phyloP scores from a whole-genome alignment of 1,140 invertebrate species.

The Elymnias hypermnestra region DNA sequence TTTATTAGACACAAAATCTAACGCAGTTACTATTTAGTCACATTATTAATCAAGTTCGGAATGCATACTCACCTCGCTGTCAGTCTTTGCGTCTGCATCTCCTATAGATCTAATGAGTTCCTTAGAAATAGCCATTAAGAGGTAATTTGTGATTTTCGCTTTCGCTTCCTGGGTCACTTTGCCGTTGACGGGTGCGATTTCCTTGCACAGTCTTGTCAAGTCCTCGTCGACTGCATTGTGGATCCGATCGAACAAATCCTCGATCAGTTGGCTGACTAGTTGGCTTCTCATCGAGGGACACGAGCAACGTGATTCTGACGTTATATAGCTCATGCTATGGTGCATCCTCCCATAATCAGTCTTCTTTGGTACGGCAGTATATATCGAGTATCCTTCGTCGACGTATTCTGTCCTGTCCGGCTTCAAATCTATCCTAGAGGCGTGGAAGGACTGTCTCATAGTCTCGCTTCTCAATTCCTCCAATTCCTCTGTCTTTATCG shows the following conservation, averaged over 20 bases:
- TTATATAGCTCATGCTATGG: slow-evolving; percentile 65
- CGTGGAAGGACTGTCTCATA: slow-evolving; percentile 56
- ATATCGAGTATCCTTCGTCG: slow-evolving; percentile 62
- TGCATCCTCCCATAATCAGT: slow-evolving; percentile 65
- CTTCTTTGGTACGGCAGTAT: slow-evolving; percentile 64
- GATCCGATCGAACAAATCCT: slow-evolving; percentile 63
- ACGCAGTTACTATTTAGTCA: slow-evolving; percentile 49
- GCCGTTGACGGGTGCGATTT: slow-evolving; percentile 44
- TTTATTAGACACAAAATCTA: slow-evolving; percentile 35
- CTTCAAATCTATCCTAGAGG: slow-evolving; percentile 56
- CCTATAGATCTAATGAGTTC: slow-evolving; percentile 69
- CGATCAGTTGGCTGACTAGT: slow-evolving; percentile 62
- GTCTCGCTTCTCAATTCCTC: slow-evolving; percentile 65
- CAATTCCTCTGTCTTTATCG: slow-evolving; percentile 70
- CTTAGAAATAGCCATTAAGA: slow-evolving; percentile 70
- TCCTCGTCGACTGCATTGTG: slow-evolving; percentile 62
- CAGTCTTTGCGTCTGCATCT: slow-evolving; percentile 68
- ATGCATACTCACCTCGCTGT: slow-evolving; percentile 63
- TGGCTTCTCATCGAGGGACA: slow-evolving; percentile 66
- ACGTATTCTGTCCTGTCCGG: slow-evolving; percentile 63
- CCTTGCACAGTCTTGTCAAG: slow-evolving; percentile 49
- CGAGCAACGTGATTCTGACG: slow-evolving; percentile 55
- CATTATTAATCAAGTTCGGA: slow-evolving; percentile 15
- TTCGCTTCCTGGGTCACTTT: slow-evolving; percentile 58
- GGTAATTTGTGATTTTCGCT: slow-evolving; percentile 70